Percentiles rank a stretch among this genome's conserved stretches.
Conservation (phyloP, 2,113 vertebrate genomes). For the Nothobranchius kuhntae region DNA sequence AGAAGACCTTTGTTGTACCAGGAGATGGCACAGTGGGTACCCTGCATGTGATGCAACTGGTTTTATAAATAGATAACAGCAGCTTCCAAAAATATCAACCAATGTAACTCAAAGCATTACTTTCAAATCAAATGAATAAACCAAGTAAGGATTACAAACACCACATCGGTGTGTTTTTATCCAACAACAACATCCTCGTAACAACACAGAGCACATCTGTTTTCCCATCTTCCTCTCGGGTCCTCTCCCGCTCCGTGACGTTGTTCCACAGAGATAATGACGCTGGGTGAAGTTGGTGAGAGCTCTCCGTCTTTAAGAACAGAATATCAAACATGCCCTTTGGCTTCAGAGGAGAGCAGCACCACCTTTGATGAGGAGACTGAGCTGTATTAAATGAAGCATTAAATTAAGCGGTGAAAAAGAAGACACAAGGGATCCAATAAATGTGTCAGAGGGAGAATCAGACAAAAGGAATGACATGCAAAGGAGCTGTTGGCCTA, state of each 20-base stretch:
- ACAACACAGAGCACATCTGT: not conserved
- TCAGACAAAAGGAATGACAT: constrained; percentile 13
- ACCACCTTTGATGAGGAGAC: constrained; percentile 61
- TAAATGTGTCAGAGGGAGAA: constrained; percentile 15
- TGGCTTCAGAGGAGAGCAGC: constrained; percentile 40
- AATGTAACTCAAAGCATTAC: too few relatives aligned
- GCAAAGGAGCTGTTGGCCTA: not conserved
- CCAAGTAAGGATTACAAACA: not conserved
- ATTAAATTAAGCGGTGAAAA: constrained; percentile 37
- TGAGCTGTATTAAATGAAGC: constrained; percentile 26
- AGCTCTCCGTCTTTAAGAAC: constrained; percentile 49
- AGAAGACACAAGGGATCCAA: constrained; percentile 29
- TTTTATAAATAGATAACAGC: not conserved
- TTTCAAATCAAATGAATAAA: not conserved
- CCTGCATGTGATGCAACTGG: not conserved
- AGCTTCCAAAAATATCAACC: not conserved
- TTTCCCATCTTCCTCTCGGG: not conserved
- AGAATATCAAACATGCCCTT: constrained; percentile 58
- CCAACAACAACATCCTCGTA: not conserved
- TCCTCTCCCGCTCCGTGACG: constrained; percentile 6
- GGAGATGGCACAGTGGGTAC: constrained; percentile 27
- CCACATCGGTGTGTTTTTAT: not conserved
- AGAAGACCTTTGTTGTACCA: not conserved
- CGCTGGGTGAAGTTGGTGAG: constrained; percentile 47
- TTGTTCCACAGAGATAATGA: constrained; percentile 33